These are phyloP conservation scores for Melitaea cinxia DNA, from an alignment of 1,140 invertebrate genomes.

Conservation along the genomic window DNA sequence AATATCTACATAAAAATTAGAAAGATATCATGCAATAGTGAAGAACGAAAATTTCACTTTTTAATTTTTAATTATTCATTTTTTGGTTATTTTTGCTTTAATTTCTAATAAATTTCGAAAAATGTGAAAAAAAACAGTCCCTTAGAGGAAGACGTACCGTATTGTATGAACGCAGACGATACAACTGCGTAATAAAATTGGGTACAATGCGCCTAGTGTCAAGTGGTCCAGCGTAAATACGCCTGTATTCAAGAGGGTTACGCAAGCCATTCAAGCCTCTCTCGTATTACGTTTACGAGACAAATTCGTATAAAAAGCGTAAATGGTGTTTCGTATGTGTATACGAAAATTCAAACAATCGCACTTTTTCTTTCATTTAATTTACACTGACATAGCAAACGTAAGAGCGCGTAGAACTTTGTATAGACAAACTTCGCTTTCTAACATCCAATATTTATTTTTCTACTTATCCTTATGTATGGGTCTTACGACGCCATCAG, in stretches of 20 bases:
- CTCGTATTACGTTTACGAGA: slow-evolving; percentile 5
- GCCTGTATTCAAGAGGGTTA: slow-evolving; percentile 17
- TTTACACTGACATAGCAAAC: slow-evolving; percentile 65
- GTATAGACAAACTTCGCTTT: slow-evolving; percentile 75
- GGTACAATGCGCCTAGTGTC: slow-evolving; percentile 15
- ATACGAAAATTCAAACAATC: slow-evolving; percentile 74
- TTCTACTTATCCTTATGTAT: slow-evolving; percentile 75
- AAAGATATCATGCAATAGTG: slow-evolving; percentile 56
- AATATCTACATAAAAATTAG: slow-evolving; percentile 75
- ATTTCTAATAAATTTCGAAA: background rate
- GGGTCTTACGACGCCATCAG: slow-evolving; percentile 55
- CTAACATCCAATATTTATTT: slow-evolving; percentile 79
- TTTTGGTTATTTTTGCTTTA: slow-evolving; percentile 12
- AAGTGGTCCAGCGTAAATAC: slow-evolving; percentile 21
- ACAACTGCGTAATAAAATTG: slow-evolving; percentile 21
- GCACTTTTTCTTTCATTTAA: slow-evolving; percentile 80
- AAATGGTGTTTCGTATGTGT: slow-evolving; percentile 40
- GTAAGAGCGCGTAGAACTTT: slow-evolving; percentile 60
- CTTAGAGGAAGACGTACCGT: slow-evolving; percentile 6
- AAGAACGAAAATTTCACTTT: slow-evolving; percentile 51
- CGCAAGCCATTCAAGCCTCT: slow-evolving; percentile 32
- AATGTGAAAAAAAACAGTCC: background rate
- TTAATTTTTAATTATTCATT: slow-evolving; percentile 26
- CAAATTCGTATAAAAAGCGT: slow-evolving; percentile 19
- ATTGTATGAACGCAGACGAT: slow-evolving; percentile 7